A percentile compares a stretch with the other conserved stretches of the same genome.
Evolutionary conservation across 2,113 vertebrate genomes (phyloP).

Genomic region (Esox niger): DNA sequence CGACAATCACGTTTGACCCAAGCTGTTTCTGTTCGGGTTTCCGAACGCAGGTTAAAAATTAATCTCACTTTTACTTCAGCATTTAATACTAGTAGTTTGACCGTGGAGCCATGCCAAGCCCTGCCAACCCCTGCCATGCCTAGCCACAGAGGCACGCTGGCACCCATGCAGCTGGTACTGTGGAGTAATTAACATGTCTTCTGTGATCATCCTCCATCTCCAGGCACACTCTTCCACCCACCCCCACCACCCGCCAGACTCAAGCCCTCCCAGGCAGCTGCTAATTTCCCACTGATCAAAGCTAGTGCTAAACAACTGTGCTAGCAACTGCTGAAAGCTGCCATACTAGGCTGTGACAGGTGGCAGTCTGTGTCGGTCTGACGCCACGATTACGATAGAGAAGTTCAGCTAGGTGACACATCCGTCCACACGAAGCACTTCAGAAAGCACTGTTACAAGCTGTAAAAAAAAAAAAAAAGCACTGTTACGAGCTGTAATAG

Average conservation of each 20-base stretch:
- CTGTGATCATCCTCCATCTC: conserved; percentile 21
- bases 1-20: too few relatives aligned
- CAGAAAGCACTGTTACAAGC: too few relatives aligned
- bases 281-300: conserved; percentile 48
- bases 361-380: conserved; percentile 26
- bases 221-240: neutral
- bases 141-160: conserved; percentile 10
- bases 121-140: conserved; percentile 31
- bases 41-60: too few relatives aligned
- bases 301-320: conserved; percentile 20
- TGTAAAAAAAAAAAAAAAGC: too few relatives aligned
- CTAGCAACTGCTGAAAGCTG: conserved; percentile 24
- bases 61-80: conserved; percentile 44
- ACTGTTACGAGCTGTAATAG: too few relatives aligned
- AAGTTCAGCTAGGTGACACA: conserved; percentile 34
- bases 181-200: conserved; percentile 50
- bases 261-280: conserved; percentile 48
- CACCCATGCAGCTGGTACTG: conserved; percentile 39
- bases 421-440: conserved; percentile 19
- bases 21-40: too few relatives aligned
- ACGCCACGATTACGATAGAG: too few relatives aligned
- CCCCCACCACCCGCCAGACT: neutral
- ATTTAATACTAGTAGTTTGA: conserved; percentile 72
- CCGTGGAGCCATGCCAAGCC: conserved; percentile 36
- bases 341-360: conserved; percentile 43